Base-by-base conservation (phyloP, 1,140 invertebrate species). In the Elymnias hypermnestra region DNA sequence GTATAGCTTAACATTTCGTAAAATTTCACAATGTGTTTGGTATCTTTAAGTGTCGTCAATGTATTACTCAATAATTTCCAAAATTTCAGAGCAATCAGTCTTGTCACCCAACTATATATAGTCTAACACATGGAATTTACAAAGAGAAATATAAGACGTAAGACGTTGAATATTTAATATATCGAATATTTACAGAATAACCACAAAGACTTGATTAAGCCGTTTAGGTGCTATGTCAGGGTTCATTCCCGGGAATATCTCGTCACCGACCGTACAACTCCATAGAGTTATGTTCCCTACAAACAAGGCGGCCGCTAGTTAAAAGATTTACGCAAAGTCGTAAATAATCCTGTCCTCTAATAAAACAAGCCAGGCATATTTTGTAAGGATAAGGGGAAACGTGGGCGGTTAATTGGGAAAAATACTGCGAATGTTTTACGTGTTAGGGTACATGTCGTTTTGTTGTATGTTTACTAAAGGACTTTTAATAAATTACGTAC, bases 251-350 rank as follows among this genome's bases (percentile, higher is more conserved):
- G 40, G 19, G 28, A 13, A 8, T 17, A 43, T 43, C 29, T 43
- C 19, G 40, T 43, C 40, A 33, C 28, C 29, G 40, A 28, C 22
- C 40, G 28, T 33, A 43, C 40, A 23, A 43, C 33, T 43, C 18
- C 28, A 43, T 43, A 28, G 22, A 43, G 40, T 33, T 43, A 43
- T 13, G 40, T 9, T 15, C 28, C 21, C 28, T 21, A 31, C 26
- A 14, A 42, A 42, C 40, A 33, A 22, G 28, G 17, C 18, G 28
- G 9, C 18, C 28, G 10, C 28, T 8, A 43, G 28, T 28, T 43
- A 14, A 22, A 29, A 41, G 40, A 33, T 43, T 43, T 43, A 33
- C 28, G 19, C 18, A 33, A 33, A 31, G 28, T 33, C 40, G 29
- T 14, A 8, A 21, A 13, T 43, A 43, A 43, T 33, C 40, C 40